Conservation (phyloP, 2,888 invertebrate species). For the Apoda limacodes region DNA sequence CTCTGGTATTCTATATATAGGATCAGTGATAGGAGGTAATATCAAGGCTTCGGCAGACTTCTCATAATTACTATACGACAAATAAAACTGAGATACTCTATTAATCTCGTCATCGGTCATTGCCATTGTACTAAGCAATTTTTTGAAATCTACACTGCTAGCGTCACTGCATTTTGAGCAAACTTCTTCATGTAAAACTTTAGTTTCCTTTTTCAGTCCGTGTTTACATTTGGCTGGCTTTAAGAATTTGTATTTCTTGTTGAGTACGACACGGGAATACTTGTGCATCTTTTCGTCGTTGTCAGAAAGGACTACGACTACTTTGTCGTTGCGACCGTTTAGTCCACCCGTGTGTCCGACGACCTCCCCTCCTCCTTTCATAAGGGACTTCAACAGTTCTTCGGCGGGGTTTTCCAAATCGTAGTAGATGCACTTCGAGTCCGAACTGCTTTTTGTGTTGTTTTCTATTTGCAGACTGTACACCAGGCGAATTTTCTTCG, state of each 20-base stretch:
- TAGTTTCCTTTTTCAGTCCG: conserved; percentile 28
- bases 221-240: conserved; percentile 44
- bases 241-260: conserved; percentile 41
- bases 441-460: conserved; percentile 43
- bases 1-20: conserved; percentile 51
- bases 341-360: conserved; percentile 34
- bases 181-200: conserved; percentile 36
- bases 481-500: conserved; percentile 52
- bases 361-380: conserved; percentile 53
- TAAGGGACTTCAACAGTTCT: conserved; percentile 42
- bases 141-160: conserved; percentile 40
- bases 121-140: conserved; percentile 39
- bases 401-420: conserved; percentile 54
- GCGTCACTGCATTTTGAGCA: conserved; percentile 50
- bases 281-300: conserved; percentile 28
- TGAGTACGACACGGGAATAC: conserved; percentile 21
- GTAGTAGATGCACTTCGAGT: conserved; percentile 53
- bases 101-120: conserved; percentile 54
- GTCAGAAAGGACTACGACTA: conserved; percentile 39
- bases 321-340: conserved; percentile 25
- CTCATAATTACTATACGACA: conserved; percentile 45
- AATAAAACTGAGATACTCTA: conserved; percentile 45
- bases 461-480: conserved; percentile 56
- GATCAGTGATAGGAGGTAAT: conserved; percentile 51
- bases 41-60: conserved; percentile 39